Base-by-base conservation (phyloP, 1,140 invertebrate genomes). In the Drosophila nebulosa region DNA sequence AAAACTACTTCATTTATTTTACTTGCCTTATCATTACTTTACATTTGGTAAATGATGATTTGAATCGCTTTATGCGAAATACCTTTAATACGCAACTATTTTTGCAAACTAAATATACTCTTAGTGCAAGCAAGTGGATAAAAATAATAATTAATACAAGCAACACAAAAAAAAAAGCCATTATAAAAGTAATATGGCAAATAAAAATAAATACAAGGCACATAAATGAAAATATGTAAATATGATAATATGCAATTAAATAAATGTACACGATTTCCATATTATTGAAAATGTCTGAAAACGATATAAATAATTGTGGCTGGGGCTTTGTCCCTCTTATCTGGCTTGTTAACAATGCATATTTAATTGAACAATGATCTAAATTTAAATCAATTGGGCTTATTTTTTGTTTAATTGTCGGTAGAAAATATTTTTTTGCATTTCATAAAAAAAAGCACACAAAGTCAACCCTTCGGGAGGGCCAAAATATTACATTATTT, bases 281-380 rank as follows among this genome's bases (percentile, higher is more conserved):
- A 18, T 16, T 62, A 12, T 16, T 7, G 9, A n/a, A n/a, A n/a
- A 7, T 21, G 6, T 32, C 36, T 42, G n/a, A 46, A 55, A 26
- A 65, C 22, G 52, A 55, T 14, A 50, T 7, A 32, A 32, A 59
- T 36, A 62, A 26, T 36, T 51, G 16, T 57, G 26, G 14, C 66
- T 65, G 67, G 63, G 24, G 4, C 24, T n/a, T 60, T 63, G 32
- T n/a, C 14, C 36, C 50, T 61, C 60, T 52, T 78, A 55, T 81
- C 60, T 10, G 56, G 52, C 53, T 61, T 78, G 70, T 86, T 72
- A 74, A 81, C 81, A 85, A 86, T 85, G 74, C 78, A 74, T 78
- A 57, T 78, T 67, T 56, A 78, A 83, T 75, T 74, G 39, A 53
- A 62, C 60, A 79, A 75, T 56, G 53, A 81, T 67, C 70, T 79